Percentiles rank a stretch among this genome's conserved stretches.
phyloP scores from a whole-genome alignment of 2,888 invertebrate genomes.

The Venustoraphidia nigricollis region DNA sequence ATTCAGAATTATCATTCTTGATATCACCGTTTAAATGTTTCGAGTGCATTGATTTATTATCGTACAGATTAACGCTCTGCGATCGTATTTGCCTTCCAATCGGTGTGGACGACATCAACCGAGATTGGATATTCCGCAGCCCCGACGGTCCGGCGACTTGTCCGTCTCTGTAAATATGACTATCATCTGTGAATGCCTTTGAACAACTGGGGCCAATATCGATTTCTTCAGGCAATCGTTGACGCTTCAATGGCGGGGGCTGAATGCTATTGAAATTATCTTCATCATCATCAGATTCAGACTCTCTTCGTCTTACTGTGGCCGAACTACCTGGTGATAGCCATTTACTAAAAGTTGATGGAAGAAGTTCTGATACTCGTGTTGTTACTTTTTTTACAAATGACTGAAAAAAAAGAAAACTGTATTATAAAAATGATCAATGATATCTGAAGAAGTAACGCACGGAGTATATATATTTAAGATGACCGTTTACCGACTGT shows the following conservation, averaged over 20 bases:
- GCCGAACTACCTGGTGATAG: conserved; percentile 26
- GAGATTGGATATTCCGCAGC: background rate
- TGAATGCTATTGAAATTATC: conserved; percentile 26
- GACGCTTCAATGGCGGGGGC: conserved; percentile 33
- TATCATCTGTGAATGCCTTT: conserved; percentile 1
- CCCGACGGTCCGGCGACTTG: conserved; percentile 6
- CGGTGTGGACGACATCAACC: conserved; percentile 4
- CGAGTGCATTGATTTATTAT: conserved; percentile 3
- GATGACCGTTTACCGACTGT: no score
- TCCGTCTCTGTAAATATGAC: conserved; percentile 3
- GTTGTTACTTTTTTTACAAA: conserved; percentile 53
- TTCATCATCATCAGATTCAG: conserved; percentile 25
- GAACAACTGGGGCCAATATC: background rate
- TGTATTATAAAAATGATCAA: no score
- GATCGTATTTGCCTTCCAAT: conserved; percentile 2
- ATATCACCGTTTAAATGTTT: conserved; percentile 24
- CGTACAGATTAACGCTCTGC: conserved; percentile 3
- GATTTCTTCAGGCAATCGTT: no score
- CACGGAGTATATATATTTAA: no score
- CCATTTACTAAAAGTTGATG: conserved; percentile 41
- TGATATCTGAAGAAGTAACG: no score
- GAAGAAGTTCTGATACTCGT: conserved; percentile 44
- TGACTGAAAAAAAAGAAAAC: conserved; percentile 35
- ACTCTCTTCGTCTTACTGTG: conserved; percentile 26
- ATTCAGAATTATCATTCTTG: conserved; percentile 39